phyloP scores from a whole-genome alignment of 2,113 vertebrate genomes.

The Herpailurus yagouaroundi region DNA sequence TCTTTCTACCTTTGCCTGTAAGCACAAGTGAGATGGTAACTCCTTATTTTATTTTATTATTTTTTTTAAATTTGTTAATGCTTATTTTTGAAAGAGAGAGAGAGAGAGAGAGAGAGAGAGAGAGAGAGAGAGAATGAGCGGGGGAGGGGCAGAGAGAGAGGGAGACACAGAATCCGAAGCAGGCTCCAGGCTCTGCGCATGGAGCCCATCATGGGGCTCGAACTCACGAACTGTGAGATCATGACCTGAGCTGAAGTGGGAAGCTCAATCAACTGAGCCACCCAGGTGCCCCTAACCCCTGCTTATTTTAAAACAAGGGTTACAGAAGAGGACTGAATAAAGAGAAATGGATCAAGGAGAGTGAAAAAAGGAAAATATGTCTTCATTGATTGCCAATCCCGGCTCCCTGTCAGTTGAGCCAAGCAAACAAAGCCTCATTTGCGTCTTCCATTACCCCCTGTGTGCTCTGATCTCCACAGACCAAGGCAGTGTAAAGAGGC shows the following conservation, averaged over 20 bases:
- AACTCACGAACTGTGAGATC: too few relatives aligned
- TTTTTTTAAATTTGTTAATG: too few relatives aligned
- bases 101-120: too few relatives aligned
- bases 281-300: background rate
- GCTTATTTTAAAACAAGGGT: slow-evolving; percentile 37
- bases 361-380: background rate
- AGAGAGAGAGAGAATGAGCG: too few relatives aligned
- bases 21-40: background rate
- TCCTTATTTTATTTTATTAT: background rate
- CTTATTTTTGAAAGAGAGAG: too few relatives aligned
- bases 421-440: background rate
- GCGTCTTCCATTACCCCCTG: background rate
- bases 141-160: too few relatives aligned
- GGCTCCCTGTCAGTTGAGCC: background rate
- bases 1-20: background rate
- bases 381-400: background rate
- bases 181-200: too few relatives aligned
- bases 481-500: background rate
- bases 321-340: background rate
- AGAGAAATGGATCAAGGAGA: background rate
- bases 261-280: too few relatives aligned
- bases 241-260: too few relatives aligned
- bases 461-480: background rate
- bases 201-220: too few relatives aligned
- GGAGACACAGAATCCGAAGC: too few relatives aligned